A percentile compares a stretch with the other conserved stretches of the same genome.
Conservation (phyloP, 2,888 invertebrate species). For the Dinocampus coccinellae region DNA sequence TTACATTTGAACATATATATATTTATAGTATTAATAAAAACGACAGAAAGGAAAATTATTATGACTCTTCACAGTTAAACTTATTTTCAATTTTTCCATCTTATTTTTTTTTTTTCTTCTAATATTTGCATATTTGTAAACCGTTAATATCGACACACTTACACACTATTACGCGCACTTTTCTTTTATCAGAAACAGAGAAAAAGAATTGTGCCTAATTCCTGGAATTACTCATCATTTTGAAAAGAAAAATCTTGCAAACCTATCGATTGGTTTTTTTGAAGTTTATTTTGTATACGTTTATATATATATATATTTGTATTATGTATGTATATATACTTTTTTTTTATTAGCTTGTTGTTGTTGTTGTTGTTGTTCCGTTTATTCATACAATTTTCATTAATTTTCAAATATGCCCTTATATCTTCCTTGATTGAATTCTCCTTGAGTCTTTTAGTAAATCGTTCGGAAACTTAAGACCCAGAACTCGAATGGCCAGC, state of each 20-base stretch:
- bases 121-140: neutral
- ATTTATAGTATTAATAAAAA: neutral
- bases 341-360: slow-evolving; percentile 26
- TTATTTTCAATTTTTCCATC: neutral
- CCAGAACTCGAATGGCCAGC: slow-evolving; percentile 44
- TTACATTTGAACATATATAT: neutral
- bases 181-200: neutral
- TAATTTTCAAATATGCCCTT: slow-evolving; percentile 7
- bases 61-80: neutral
- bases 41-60: neutral
- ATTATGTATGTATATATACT: slow-evolving; percentile 7
- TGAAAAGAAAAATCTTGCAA: neutral
- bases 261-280: neutral
- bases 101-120: neutral
- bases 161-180: neutral
- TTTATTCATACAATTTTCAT: slow-evolving; percentile 11
- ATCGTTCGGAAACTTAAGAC: slow-evolving; percentile 49
- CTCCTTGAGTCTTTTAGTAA: slow-evolving; percentile 52
- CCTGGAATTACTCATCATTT: neutral
- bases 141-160: neutral
- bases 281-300: neutral
- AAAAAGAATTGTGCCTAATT: neutral
- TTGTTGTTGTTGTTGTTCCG: slow-evolving; percentile 8
- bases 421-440: slow-evolving; percentile 42
- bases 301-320: neutral